These are phyloP conservation scores for Apamea sordens DNA, from an alignment of 2,888 invertebrate species.

Conservation along the genomic window DNA sequence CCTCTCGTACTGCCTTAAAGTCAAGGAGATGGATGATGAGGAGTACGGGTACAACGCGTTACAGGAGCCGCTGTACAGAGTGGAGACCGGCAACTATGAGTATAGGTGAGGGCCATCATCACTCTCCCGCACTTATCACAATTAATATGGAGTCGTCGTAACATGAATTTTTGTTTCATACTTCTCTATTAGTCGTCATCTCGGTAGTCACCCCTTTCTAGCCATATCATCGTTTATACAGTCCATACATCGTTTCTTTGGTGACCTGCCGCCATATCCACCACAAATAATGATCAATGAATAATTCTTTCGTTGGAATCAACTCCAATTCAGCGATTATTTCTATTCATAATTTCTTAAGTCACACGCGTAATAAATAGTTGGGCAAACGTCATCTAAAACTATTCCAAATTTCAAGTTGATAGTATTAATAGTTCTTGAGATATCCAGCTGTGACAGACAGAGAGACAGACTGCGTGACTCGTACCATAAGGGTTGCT, in stretches of 20 bases:
- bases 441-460: no score
- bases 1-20: conserved; percentile 99
- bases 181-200: neutral
- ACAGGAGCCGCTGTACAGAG: conserved; percentile 98
- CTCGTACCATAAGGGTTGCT: no score
- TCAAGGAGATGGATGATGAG: conserved; percentile 99
- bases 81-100: conserved; percentile 99
- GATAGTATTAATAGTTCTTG: no score
- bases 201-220: neutral
- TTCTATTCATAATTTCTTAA: no score
- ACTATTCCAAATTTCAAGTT: no score
- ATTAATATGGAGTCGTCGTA: neutral
- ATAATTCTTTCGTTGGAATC: no score
- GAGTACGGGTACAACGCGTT: conserved; percentile 97
- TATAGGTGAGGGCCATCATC: conserved; percentile 93
- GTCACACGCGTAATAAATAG: no score
- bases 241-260: neutral
- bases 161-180: neutral
- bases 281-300: no score
- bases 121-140: neutral
- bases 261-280: no score
- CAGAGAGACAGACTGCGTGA: no score
- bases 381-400: no score
- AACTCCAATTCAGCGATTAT: no score
- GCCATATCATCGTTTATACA: neutral